phyloP scores from a whole-genome alignment of 2,888 invertebrate genomes.

The Amiota mariae region DNA sequence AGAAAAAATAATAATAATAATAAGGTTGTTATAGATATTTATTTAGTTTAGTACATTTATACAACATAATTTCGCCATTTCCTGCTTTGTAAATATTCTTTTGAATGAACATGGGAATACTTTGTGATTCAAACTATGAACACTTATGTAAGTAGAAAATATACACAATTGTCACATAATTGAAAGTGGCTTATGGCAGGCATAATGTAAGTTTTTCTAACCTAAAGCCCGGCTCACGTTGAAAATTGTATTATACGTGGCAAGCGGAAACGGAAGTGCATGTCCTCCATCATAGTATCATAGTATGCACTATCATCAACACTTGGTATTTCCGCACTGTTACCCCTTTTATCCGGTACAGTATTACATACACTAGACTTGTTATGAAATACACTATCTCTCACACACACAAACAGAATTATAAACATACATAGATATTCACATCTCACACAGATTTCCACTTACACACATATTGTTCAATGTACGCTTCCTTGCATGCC shows the following conservation, averaged over 20 bases:
- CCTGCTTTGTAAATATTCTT: too few relatives aligned
- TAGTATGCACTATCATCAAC: constrained; percentile 25
- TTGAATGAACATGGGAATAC: too few relatives aligned
- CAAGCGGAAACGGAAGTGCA: constrained; percentile 50
- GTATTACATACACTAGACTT: too few relatives aligned
- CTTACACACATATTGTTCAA: neutral
- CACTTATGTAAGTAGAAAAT: neutral
- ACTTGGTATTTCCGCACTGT: constrained; percentile 27
- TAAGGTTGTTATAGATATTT: too few relatives aligned
- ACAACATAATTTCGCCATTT: too few relatives aligned
- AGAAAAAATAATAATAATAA: neutral
- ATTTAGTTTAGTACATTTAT: too few relatives aligned
- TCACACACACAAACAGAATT: neutral
- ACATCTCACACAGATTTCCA: neutral
- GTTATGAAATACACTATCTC: neutral
- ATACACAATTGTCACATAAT: neutral
- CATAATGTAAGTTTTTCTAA: too few relatives aligned
- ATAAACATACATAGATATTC: neutral
- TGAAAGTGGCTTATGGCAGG: neutral
- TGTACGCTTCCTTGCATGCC: neutral
- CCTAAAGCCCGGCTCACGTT: neutral
- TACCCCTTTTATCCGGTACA: neutral
- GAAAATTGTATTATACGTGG: constrained; percentile 15
- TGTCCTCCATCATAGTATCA: constrained; percentile 20
- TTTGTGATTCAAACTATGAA: too few relatives aligned